Percentiles rank a stretch among this genome's conserved stretches.
Evolutionary conservation across 2,113 vertebrate species (phyloP).

Genomic region (Solenodon paradoxus): DNA sequence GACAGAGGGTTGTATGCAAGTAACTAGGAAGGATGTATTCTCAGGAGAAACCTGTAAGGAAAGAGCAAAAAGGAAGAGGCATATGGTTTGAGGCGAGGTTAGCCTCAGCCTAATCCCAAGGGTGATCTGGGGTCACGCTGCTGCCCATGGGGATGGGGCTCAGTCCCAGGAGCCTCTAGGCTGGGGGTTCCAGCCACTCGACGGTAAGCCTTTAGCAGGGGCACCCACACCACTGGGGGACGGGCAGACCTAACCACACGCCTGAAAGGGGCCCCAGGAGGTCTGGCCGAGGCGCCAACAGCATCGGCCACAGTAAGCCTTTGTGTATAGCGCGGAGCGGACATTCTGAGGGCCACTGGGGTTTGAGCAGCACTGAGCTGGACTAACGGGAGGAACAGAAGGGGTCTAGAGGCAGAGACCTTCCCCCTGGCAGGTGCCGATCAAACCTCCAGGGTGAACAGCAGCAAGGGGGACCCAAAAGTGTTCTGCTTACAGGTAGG

Average conservation of each 20-base stretch:
- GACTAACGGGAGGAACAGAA: background rate
- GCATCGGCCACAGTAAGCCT: background rate
- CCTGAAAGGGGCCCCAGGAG: background rate
- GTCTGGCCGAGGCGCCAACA: background rate
- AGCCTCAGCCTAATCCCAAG: background rate
- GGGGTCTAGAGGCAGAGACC: background rate
- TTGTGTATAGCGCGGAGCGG: background rate
- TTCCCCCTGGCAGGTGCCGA: background rate
- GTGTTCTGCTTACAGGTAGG: background rate
- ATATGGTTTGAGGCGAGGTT: background rate
- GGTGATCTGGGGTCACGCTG: too few relatives aligned
- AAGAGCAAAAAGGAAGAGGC: background rate
- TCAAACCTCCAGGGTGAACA: background rate
- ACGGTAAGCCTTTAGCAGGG: background rate
- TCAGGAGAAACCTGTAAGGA: background rate
- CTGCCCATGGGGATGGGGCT: background rate
- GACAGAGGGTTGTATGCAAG: background rate
- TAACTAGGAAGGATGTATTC: background rate
- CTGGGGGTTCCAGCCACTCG: rapidly evolving
- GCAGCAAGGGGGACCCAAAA: background rate
- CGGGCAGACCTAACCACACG: background rate
- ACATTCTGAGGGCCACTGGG: background rate
- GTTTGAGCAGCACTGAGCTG: background rate
- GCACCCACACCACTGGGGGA: background rate
- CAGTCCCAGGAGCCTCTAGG: background rate